Evolutionary conservation across 1,140 invertebrate species (phyloP), one percentile per base, ranked within the genome.

Genomic region (Pseudomyrmex dendroicus): DNA sequence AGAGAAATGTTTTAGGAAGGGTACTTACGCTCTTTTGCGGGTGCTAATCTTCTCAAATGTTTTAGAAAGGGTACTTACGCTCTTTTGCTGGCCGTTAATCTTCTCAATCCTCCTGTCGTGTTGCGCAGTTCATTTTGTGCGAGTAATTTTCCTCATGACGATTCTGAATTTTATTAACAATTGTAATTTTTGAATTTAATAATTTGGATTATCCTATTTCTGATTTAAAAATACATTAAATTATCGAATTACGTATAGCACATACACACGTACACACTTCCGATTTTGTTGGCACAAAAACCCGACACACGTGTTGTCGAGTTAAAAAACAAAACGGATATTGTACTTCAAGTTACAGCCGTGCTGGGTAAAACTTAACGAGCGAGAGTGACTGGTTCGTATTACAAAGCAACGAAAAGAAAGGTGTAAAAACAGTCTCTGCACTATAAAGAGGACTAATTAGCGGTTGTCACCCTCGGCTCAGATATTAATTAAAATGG

Each of bases 401-500:
- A 17, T 82, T 86, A 86, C 84, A 86, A 88, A 88, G 87, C 63
- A 74, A 62, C 12, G 22, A 83, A 78, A 56, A 50, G 56, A 17
- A 83, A 76, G 56, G 74, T 73, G 82, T 63, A 72, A 76, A 78
- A 87, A 35, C 67, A 87, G 68, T 80, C 63, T 78, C 61, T 46
- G 63, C 44, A 59, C 9, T 5, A 48, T 63, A 80, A 86, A 66
- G 25, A 48, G 61, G 35, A 57, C 67, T 89, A 89, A 89, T 89
- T 89, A 89, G 77, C 89, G 72, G 73, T 54, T 74, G 70, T 73
- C 72, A 70, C 70, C 20, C 20, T 20, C 66, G 25, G 25, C 25
- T 62, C 56, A 74, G 62, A 63, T 80, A 84, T 86, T 85, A 86
- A 89, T 89, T 89, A 86, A 88, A 89, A 89, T 72, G 63, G 59